These are phyloP conservation scores for Erethizon dorsatum DNA, from an alignment of 2,797 vertebrate species.

Conservation along the genomic window DNA sequence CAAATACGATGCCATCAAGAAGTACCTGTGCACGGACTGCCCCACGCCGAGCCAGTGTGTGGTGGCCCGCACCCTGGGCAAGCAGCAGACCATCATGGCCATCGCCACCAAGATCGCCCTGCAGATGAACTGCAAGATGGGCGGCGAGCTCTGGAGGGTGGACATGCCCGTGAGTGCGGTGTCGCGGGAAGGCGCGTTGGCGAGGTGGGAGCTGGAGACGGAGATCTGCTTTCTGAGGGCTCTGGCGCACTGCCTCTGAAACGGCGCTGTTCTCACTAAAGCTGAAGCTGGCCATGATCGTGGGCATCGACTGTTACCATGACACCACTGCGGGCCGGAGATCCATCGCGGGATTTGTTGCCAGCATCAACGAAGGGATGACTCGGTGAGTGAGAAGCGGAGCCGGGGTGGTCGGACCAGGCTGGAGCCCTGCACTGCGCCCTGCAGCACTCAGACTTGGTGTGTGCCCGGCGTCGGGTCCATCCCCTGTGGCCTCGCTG, in stretches of 20 bases:
- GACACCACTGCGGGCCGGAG: constrained; percentile 93
- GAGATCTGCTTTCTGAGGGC: rapidly evolving
- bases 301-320: constrained; percentile 98
- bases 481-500: not conserved
- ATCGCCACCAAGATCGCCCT: constrained; percentile 97
- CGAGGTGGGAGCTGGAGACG: not conserved
- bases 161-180: constrained; percentile 94
- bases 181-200: not conserved
- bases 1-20: constrained; percentile 96
- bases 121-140: constrained; percentile 99
- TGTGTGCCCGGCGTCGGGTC: not conserved
- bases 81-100: constrained; percentile 93
- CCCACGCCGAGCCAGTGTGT: constrained; percentile 98
- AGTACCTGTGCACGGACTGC: constrained; percentile 96
- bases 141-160: constrained; percentile 97
- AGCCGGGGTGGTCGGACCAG: not conserved
- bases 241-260: rapidly evolving
- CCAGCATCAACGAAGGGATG: constrained; percentile 96
- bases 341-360: constrained; percentile 96
- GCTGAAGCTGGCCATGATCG: constrained; percentile 97
- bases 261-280: constrained; percentile 81
- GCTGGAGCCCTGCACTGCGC: too few species aligned
- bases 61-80: constrained; percentile 93
- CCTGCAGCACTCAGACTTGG: not conserved
- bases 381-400: constrained; percentile 91